Evolutionary conservation across 2,797 vertebrate genomes (phyloP).

Genomic region (Glyptemys insculpta): DNA sequence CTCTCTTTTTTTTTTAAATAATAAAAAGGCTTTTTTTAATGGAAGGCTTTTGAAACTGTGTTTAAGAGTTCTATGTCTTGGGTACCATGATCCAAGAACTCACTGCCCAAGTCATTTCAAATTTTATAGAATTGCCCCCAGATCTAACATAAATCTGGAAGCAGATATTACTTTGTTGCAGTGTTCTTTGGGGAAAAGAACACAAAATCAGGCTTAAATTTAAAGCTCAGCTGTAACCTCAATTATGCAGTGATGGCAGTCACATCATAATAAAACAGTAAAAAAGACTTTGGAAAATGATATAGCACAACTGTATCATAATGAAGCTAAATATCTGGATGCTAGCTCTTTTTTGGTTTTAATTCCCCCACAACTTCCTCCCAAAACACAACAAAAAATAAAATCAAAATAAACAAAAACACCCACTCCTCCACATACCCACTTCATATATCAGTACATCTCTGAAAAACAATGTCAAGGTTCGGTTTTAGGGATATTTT

Average conservation of each 20-base stretch:
- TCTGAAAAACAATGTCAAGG: not conserved
- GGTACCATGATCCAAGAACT: too few species aligned
- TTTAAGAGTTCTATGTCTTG: too few species aligned
- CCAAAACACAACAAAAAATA: not conserved
- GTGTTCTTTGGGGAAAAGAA: not conserved
- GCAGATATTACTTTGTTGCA: not conserved
- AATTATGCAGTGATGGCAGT: too few species aligned
- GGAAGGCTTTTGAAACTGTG: too few species aligned
- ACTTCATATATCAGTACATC: not conserved
- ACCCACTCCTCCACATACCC: not conserved
- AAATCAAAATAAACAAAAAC: not conserved
- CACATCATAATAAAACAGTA: too few species aligned
- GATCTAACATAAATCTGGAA: not conserved
- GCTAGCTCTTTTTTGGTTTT: too few species aligned
- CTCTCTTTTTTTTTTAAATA: too few species aligned
- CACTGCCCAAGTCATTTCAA: too few species aligned
- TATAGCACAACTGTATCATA: not conserved
- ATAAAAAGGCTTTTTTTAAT: too few species aligned
- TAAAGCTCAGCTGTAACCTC: too few species aligned
- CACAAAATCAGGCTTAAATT: too few species aligned
- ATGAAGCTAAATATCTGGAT: not conserved
- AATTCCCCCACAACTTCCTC: not conserved
- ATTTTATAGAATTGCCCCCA: too few species aligned
- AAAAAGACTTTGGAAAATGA: not conserved
- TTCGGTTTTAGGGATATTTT: not conserved